Conservation (phyloP, 2,113 vertebrate species). For the Chaetodon auriga region DNA sequence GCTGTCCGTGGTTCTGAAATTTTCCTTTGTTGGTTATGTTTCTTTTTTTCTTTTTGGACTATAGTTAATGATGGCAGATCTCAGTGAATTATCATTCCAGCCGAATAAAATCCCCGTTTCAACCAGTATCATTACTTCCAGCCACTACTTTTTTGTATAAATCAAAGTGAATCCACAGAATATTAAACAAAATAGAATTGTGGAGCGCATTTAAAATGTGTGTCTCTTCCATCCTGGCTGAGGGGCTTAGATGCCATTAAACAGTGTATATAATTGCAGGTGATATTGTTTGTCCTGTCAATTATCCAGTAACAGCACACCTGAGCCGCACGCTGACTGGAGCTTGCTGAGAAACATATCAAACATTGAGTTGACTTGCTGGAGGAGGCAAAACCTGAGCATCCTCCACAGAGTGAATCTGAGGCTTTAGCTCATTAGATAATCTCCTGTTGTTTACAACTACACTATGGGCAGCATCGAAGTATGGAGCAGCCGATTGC, state of each 20-base stretch:
- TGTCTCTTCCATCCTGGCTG: not conserved
- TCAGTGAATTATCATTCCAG: not conserved
- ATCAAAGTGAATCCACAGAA: not conserved
- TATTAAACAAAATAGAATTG: not conserved
- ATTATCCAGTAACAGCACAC: not conserved
- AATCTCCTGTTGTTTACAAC: not conserved
- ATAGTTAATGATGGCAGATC: not conserved
- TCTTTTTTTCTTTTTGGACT: no score
- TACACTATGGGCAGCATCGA: not conserved
- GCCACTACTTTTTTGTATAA: no score
- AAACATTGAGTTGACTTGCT: not conserved
- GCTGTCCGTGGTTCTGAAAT: conserved; percentile 71
- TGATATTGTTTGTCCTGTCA: not conserved
- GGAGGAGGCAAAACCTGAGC: not conserved
- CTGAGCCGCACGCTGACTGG: not conserved
- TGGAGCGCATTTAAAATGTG: not conserved
- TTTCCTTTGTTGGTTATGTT: no score
- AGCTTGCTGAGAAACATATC: not conserved
- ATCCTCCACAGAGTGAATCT: not conserved
- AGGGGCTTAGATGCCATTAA: not conserved
- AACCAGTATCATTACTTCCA: fast-evolving
- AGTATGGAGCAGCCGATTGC: not conserved
- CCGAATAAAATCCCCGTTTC: fast-evolving
- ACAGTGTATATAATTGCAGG: not conserved
- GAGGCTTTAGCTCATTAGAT: not conserved